Base-by-base conservation (phyloP, 1,140 invertebrate species). In the Calephelis virginiensis region DNA sequence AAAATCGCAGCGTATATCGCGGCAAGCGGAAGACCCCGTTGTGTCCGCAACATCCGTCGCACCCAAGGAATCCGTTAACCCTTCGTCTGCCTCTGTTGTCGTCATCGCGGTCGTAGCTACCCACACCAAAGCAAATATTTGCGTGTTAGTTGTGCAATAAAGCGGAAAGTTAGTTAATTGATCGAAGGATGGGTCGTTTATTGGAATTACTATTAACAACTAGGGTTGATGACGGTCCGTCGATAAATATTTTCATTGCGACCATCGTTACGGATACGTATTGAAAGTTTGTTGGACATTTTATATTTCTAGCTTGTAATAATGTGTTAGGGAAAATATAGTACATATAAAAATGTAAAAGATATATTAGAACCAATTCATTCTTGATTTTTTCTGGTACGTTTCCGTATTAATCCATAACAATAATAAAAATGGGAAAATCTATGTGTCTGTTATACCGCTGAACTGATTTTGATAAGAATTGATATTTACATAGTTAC, bases 1-100 rank as follows among this genome's bases (percentile, higher is more conserved):
- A 86, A 94, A 97, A 78, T 96, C 95, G 84, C 97, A 98, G 62
- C 94, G 94, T 65, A 96, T 96, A 70, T 96, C 95, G 61, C 94
- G 94, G 89, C 96, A 97, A 10, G 93, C 94, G 72, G 95, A 92
- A 38, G 93, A 92, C 66, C 93, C 93, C 61, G 92, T 89, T 5
- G 90, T 92, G 11, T 80, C 86, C 6, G 78, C 80, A 14, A 75
- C 66, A 59, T 89, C 87, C 14, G 79, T 82, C 62, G 81, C 76
- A 13, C 81, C 81, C 77, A 80, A 77, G 28, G 74, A 73, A 73
- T 85, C 85, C 69, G 86, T 89, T 45, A 81, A 85, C 48, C 83
- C 83, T 70, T 85, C 83, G 63, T 83, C 85, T 43, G 71, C 71
- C 74, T 86, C 82, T 17, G 86, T 89, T 66, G 86, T 89, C 77